phyloP scores from a whole-genome alignment of 92 coral and sea anemone genomes.

The Palythoa caribaeorum region DNA sequence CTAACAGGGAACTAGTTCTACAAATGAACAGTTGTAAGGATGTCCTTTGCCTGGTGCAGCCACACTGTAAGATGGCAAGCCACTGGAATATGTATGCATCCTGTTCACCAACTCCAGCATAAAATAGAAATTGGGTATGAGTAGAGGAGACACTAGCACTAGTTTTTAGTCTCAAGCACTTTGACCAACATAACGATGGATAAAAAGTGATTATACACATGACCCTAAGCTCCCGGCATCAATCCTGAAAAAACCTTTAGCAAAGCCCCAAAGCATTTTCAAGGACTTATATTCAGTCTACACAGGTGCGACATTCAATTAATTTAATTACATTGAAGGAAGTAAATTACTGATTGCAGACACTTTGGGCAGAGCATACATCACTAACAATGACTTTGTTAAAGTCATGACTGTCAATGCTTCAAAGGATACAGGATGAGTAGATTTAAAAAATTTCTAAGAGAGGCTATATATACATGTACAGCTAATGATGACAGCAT shows the following conservation, averaged over 20 bases:
- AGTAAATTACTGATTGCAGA: slow-evolving; percentile 6
- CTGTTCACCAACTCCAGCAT: too few relatives aligned
- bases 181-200: too few relatives aligned
- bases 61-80: neutral
- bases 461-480: neutral
- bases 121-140: too few relatives aligned
- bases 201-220: too few relatives aligned
- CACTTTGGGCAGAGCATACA: slow-evolving; percentile 1
- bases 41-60: neutral
- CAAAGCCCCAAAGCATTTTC: too few relatives aligned
- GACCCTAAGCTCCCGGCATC: too few relatives aligned
- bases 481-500: slow-evolving; percentile 19
- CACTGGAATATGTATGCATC: neutral
- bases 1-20: neutral
- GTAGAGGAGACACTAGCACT: neutral
- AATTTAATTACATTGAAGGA: too few relatives aligned
- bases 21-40: too few relatives aligned
- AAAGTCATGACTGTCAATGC: neutral
- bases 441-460: neutral
- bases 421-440: neutral
- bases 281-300: too few relatives aligned
- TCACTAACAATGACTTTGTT: neutral
- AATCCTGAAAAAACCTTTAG: too few relatives aligned
- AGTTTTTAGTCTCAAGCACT: too few relatives aligned
- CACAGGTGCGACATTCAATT: too few relatives aligned